These are phyloP conservation scores for Oceanodroma tethys DNA, from an alignment of 2,113 vertebrate genomes.

Conservation along the genomic window DNA sequence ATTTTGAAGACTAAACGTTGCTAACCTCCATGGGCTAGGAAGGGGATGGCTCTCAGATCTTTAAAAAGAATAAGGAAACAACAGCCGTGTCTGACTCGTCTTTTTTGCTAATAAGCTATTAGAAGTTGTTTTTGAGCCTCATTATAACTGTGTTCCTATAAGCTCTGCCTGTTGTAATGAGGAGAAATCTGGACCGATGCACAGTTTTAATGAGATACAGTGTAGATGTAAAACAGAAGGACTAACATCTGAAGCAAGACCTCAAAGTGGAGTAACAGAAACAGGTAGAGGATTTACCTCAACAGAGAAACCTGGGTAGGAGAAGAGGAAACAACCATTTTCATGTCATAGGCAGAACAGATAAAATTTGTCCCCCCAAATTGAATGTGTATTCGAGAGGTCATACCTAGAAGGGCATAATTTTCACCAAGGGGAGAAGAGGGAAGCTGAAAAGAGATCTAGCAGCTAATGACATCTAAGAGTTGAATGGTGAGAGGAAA, in stretches of 20 bases:
- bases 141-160: constrained; percentile 65
- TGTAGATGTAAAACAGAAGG: constrained; percentile 43
- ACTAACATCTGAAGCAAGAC: constrained; percentile 23
- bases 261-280: constrained; percentile 34
- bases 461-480: background rate
- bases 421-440: background rate
- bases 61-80: constrained; percentile 42
- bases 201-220: constrained; percentile 64
- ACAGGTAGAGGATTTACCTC: background rate
- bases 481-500: constrained; percentile 7
- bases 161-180: constrained; percentile 67
- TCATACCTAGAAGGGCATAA: background rate
- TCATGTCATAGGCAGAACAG: background rate
- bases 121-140: constrained; percentile 70
- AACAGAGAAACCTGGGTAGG: background rate
- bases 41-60: constrained; percentile 45
- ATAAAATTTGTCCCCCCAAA: background rate
- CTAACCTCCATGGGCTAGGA: background rate
- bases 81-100: constrained; percentile 39
- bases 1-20: background rate
- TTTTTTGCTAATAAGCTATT: constrained; percentile 74
- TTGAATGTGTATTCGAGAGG: background rate
- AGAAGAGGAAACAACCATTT: background rate
- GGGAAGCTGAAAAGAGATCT: background rate
- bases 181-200: constrained; percentile 23